These are phyloP conservation scores for Aspidiotus destructor DNA, from an alignment of 2,888 invertebrate species.

Conservation along the genomic window DNA sequence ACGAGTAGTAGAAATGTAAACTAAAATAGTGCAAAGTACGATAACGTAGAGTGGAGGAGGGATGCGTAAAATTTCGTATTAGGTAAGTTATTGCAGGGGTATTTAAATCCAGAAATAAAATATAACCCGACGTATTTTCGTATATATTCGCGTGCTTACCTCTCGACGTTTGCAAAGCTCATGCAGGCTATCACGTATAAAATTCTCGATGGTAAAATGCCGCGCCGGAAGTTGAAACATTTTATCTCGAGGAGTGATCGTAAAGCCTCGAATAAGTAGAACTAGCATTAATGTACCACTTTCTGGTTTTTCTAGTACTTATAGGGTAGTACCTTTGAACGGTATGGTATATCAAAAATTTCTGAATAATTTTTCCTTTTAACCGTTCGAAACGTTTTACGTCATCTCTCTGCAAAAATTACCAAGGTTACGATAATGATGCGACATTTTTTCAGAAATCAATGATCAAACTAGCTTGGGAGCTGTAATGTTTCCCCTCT, in stretches of 20 bases:
- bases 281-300: background rate
- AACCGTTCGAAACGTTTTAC: background rate
- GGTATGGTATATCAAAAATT: no score
- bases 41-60: background rate
- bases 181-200: background rate
- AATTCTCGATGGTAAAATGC: background rate
- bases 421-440: background rate
- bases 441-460: background rate
- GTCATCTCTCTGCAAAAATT: background rate
- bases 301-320: background rate
- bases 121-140: background rate
- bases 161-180: background rate
- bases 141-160: slow-evolving; percentile 1
- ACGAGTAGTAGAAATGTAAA: background rate
- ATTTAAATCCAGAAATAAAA: background rate
- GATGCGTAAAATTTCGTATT: background rate
- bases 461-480: no score
- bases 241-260: slow-evolving; percentile 3
- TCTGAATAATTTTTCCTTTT: background rate
- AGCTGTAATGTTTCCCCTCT: no score
- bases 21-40: background rate
- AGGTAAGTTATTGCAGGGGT: no score
- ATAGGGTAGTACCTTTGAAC: no score
- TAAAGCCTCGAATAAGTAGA: background rate
- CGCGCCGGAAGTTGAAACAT: background rate